Evolutionary conservation across 1,140 invertebrate genomes (phyloP).

Genomic region (Littorina saxatilis): DNA sequence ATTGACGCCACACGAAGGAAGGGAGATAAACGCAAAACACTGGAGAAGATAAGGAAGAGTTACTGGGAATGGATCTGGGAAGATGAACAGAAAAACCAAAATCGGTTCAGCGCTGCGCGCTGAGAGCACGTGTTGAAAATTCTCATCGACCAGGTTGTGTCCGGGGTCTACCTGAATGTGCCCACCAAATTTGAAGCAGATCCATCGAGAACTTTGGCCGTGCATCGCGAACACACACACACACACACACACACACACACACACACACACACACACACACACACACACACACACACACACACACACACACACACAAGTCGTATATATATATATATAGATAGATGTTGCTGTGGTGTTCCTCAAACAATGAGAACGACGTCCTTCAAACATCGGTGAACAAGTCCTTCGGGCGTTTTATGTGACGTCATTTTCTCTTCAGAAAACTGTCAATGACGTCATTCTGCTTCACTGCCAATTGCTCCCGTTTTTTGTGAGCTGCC

Average conservation of each 20-base stretch:
- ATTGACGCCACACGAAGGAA: too few relatives aligned
- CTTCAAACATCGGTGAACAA: not conserved
- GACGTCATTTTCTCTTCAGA: not conserved
- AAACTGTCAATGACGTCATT: not conserved
- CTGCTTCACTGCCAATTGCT: not conserved
- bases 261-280: not conserved
- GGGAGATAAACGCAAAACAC: too few relatives aligned
- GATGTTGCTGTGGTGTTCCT: not conserved
- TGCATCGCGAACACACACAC: conserved; percentile 18
- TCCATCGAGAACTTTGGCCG: too few relatives aligned
- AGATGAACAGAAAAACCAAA: too few relatives aligned
- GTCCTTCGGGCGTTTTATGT: not conserved
- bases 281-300: conserved; percentile 7
- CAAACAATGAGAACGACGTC: not conserved
- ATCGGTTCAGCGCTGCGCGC: too few relatives aligned
- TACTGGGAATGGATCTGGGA: too few relatives aligned
- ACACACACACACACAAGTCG: not conserved
- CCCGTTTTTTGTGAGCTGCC: too few relatives aligned
- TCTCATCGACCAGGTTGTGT: too few relatives aligned
- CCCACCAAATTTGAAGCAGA: too few relatives aligned
- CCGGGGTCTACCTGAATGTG: too few relatives aligned
- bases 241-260: conserved; percentile 1
- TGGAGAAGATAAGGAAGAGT: too few relatives aligned
- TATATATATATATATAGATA: not conserved
- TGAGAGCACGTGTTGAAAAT: too few relatives aligned